These are phyloP conservation scores for Xylocopa sonorina DNA, from an alignment of 1,140 invertebrate species.

Conservation along the genomic window DNA sequence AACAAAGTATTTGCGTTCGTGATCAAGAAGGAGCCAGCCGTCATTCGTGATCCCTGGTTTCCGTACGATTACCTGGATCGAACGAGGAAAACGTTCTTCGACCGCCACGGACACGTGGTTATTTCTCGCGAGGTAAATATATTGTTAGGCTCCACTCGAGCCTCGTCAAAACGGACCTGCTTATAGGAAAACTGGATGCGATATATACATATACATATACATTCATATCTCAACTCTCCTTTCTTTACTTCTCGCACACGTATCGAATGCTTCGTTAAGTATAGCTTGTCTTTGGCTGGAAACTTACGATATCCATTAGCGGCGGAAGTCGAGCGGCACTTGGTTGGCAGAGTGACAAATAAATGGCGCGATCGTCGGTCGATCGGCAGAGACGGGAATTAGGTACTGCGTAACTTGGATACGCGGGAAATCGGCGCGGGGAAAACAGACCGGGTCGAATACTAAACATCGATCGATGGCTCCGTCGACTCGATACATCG, in stretches of 20 bases:
- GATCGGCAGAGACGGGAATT: neutral
- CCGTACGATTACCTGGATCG: slow-evolving; percentile 44
- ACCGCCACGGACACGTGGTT: slow-evolving; percentile 12
- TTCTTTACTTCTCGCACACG: too few species aligned
- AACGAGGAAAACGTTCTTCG: slow-evolving; percentile 52
- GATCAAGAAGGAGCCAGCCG: slow-evolving; percentile 29
- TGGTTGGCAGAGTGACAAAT: neutral
- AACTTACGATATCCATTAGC: neutral
- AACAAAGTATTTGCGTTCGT: slow-evolving; percentile 44
- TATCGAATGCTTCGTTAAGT: too few species aligned
- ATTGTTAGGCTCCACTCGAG: too few species aligned
- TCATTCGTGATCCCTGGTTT: slow-evolving; percentile 56
- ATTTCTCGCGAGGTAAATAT: neutral
- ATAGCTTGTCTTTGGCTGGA: neutral
- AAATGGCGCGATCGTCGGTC: neutral
- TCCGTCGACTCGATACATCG: slow-evolving; percentile 18
- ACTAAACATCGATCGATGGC: slow-evolving; percentile 34
- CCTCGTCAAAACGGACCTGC: neutral
- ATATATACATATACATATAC: too few species aligned
- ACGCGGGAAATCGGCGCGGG: neutral
- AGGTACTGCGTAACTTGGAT: neutral
- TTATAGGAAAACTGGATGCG: neutral
- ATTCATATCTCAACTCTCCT: too few species aligned
- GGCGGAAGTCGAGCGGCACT: neutral
- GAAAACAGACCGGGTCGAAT: neutral